Evolutionary conservation across 1,140 invertebrate genomes (phyloP).

Genomic region (Megalonaias nervosa): DNA sequence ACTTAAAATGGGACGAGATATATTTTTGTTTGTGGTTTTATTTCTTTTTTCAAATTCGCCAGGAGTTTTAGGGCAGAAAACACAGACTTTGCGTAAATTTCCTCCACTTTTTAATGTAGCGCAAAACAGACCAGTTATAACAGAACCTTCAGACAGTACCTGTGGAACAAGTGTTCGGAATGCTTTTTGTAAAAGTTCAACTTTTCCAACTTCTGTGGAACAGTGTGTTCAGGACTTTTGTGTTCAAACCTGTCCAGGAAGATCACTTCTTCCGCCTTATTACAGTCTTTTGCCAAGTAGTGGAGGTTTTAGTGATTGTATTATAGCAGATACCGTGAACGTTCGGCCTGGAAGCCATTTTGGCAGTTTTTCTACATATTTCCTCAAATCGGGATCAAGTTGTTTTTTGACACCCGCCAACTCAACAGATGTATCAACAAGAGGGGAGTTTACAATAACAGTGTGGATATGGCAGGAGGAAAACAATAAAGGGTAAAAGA

Average conservation of each 20-base stretch:
- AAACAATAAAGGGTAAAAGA: conserved; percentile 49
- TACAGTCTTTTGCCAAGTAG: conserved; percentile 41
- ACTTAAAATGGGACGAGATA: too few species aligned
- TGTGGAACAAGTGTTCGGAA: conserved; percentile 59
- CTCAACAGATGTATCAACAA: conserved; percentile 43
- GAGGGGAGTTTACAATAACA: conserved; percentile 58
- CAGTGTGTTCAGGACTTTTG: conserved; percentile 60
- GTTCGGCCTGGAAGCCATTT: conserved; percentile 44
- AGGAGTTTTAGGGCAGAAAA: too few species aligned
- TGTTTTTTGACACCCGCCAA: conserved; percentile 55
- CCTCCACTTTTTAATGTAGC: conserved; percentile 63
- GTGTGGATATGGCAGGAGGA: conserved; percentile 63
- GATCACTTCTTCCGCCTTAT: conserved; percentile 38
- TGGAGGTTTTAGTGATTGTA: conserved; percentile 49
- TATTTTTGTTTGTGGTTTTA: too few species aligned
- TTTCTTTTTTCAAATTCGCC: too few species aligned
- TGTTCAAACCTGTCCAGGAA: conserved; percentile 59
- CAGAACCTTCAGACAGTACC: conserved; percentile 58
- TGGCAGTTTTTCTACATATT: conserved; percentile 44
- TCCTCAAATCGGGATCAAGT: conserved; percentile 39
- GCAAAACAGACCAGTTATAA: conserved; percentile 44
- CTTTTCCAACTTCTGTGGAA: conserved; percentile 45
- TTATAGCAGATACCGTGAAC: conserved; percentile 61
- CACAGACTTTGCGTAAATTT: conserved; percentile 45
- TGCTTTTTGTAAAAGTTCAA: conserved; percentile 64